A percentile compares a stretch with the other conserved stretches of the same genome.
Evolutionary conservation across 2,888 invertebrate genomes (phyloP).

Genomic region (Odontocolon sp.): DNA sequence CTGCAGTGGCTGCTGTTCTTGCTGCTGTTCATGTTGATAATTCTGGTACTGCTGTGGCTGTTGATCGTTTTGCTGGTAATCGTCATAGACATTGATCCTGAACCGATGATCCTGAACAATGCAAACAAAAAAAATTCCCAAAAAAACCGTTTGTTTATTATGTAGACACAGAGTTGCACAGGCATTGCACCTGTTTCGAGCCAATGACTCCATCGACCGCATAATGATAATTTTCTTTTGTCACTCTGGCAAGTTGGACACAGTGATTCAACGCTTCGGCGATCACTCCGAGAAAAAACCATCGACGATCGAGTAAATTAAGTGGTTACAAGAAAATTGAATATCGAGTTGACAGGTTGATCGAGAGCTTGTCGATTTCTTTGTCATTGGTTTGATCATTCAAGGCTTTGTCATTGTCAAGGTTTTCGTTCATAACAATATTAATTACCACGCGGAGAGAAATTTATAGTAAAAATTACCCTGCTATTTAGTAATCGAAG

Average conservation of each 20-base stretch:
- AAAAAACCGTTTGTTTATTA: not conserved
- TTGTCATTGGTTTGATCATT: constrained; percentile 48
- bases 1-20: not conserved
- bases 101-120: constrained; percentile 58
- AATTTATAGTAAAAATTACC: too few relatives aligned
- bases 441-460: too few relatives aligned
- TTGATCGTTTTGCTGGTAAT: constrained; percentile 45
- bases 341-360: constrained; percentile 21
- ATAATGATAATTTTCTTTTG: constrained; percentile 26
- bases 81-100: constrained; percentile 60
- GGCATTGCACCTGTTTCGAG: constrained; percentile 32
- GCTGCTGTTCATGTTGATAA: not conserved
- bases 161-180: constrained; percentile 1
- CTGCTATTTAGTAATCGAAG: too few relatives aligned
- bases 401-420: not conserved
- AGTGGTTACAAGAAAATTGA: not conserved
- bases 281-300: constrained; percentile 26
- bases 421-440: too few relatives aligned
- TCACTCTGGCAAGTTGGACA: not conserved
- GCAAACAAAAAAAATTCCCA: too few relatives aligned
- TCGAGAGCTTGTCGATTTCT: not conserved
- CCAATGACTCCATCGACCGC: constrained; percentile 43
- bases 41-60: constrained; percentile 3
- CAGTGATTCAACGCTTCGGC: constrained; percentile 48
- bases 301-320: constrained; percentile 3